A percentile compares a stretch with the other conserved stretches of the same genome.
Evolutionary conservation across 2,888 invertebrate genomes (phyloP).

Genomic region (Amiota minor): DNA sequence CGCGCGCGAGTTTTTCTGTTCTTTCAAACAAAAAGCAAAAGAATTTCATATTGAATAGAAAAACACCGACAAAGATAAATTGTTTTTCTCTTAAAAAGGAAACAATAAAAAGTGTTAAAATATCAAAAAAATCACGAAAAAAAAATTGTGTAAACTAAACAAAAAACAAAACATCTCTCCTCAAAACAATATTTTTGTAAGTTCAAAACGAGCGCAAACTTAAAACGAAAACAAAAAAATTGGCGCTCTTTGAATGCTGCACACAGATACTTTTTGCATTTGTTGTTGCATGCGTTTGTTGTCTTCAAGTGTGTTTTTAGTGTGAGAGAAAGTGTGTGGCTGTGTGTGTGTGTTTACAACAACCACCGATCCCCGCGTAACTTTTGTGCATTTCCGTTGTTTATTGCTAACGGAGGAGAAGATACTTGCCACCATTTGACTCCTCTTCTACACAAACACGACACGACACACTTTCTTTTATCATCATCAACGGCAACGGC

Average conservation of each 20-base stretch:
- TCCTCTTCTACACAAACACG: too few relatives aligned
- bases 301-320: neutral
- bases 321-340: neutral
- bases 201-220: constrained; percentile 4
- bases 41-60: too few relatives aligned
- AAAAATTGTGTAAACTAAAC: too few relatives aligned
- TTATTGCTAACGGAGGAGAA: neutral
- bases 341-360: neutral
- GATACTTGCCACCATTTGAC: too few relatives aligned
- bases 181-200: neutral
- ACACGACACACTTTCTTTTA: neutral
- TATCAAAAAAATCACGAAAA: too few relatives aligned
- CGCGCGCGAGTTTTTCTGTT: too few relatives aligned
- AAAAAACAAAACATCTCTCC: too few relatives aligned
- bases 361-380: too few relatives aligned
- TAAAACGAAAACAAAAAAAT: neutral
- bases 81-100: too few relatives aligned
- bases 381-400: constrained; percentile 21
- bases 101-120: too few relatives aligned
- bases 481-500: constrained; percentile 11
- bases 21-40: too few relatives aligned
- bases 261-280: neutral
- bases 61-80: too few relatives aligned
- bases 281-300: neutral
- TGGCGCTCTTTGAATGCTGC: constrained; percentile 5